These are phyloP conservation scores for Presbytis comata DNA, from an alignment of 2,797 vertebrate genomes.

Conservation along the genomic window DNA sequence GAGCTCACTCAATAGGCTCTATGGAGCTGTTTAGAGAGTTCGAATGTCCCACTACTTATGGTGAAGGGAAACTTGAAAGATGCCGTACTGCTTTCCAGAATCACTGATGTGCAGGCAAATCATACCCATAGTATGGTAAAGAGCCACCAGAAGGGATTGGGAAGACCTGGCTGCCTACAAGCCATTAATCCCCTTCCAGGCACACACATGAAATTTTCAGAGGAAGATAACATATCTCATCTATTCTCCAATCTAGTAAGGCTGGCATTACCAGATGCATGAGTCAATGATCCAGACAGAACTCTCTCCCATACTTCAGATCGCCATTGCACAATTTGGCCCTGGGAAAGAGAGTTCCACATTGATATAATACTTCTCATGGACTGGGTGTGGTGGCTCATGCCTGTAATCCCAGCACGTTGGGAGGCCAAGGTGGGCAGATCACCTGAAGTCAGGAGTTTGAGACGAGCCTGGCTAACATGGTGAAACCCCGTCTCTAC, in stretches of 20 bases:
- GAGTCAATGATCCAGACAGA: neutral
- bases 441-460: too few species aligned
- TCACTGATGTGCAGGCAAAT: neutral
- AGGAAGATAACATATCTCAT: neutral
- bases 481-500: too few species aligned
- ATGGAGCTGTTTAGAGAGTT: neutral
- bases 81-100: neutral
- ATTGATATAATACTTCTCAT: neutral
- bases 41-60: neutral
- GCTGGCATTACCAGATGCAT: neutral
- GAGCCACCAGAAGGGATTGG: neutral
- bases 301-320: neutral
- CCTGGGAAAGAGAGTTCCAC: neutral
- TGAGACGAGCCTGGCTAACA: too few species aligned
- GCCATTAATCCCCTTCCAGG: neutral
- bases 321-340: neutral
- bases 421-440: too few species aligned
- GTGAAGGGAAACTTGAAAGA: neutral
- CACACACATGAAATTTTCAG: neutral
- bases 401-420: too few species aligned
- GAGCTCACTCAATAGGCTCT: neutral
- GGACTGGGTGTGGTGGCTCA: too few species aligned
- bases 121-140: neutral
- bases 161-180: neutral
- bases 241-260: neutral